Percentiles rank a stretch among this genome's conserved stretches.
Evolutionary conservation across 2,113 vertebrate species (phyloP).

Genomic region (Machaerirhynchus nigripectus): DNA sequence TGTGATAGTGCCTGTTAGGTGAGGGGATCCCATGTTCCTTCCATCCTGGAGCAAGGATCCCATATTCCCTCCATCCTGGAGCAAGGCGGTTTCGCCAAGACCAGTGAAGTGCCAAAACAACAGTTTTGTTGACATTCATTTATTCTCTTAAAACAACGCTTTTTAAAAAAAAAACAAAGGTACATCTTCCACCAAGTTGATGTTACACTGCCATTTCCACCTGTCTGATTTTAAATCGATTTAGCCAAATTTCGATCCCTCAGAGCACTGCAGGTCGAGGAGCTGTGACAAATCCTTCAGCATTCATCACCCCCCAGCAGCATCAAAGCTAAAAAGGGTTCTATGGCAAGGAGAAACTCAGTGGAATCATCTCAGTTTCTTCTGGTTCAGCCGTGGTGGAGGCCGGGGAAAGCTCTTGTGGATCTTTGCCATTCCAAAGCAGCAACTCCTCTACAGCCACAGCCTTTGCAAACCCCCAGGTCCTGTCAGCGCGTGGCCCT

Average conservation of each 20-base stretch:
- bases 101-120: not conserved
- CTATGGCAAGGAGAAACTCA: not conserved
- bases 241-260: not conserved
- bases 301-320: not conserved
- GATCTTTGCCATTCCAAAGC: not conserved
- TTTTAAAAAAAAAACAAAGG: not conserved
- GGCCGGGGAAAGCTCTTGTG: not conserved
- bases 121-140: not conserved
- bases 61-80: not conserved
- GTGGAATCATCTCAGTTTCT: fast-evolving
- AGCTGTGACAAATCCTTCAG: not conserved
- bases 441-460: not conserved
- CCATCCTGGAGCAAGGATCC: not conserved
- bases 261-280: not conserved
- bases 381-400: not conserved
- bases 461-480: not conserved
- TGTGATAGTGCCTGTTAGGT: not conserved
- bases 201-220: not conserved
- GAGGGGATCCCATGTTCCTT: not conserved
- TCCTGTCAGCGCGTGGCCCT: not conserved
- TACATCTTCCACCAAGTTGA: not conserved
- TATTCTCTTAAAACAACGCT: not conserved
- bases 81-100: not conserved
- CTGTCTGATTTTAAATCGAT: not conserved
- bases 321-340: not conserved